Base-by-base conservation (phyloP, 2,797 vertebrate genomes). In the Cynopterus sphinx region DNA sequence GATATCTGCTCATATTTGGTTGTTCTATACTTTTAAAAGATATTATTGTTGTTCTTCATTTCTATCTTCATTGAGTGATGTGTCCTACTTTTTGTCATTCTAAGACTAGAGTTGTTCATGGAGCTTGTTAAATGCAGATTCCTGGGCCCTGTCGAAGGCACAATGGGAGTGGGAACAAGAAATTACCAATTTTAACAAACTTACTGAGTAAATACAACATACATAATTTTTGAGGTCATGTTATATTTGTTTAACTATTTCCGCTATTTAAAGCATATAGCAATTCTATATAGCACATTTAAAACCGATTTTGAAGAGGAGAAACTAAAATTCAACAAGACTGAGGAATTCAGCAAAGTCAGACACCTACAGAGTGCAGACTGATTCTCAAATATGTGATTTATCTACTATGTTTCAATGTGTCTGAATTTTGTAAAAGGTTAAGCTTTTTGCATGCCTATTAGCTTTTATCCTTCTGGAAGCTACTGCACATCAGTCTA, bases 401-500 rank as follows among this genome's bases (percentile, higher is more conserved):
- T 94, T 94, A 51, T 91, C 74, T n/a, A 55, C 13, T 78, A 65
- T 28, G 19, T 83, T 91, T 95, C 53, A 89, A 22, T 65, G 46
- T 13, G 5, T 70, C 61, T 87, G 41, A 70, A 84, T 93, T 87
- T 87, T 84, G 26, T 89, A 88, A 93, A 93, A 92, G 51, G 16
- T 93, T 95, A 74, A 93, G 55, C 12, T 67, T 2, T 73, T 61
- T 74, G 41, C 65, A 39, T 67, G 28, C 41, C 63, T 89, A 70
- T 92, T 86, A 91, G 68, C 49, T 94, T 93, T 94, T 86, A 31
- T 67, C 33, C 24, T 90, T 81, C 51, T 92, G 49, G 59, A 53
- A 93, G 51, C 16, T 78, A 81, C 71, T 70, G 24, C 21, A 90
- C 36, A 84, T 53, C 4, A 17, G 31, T 71, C 19, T 82, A 94